These are phyloP conservation scores for Sander lucioperca DNA, from an alignment of 2,113 vertebrate genomes.

Conservation along the genomic window DNA sequence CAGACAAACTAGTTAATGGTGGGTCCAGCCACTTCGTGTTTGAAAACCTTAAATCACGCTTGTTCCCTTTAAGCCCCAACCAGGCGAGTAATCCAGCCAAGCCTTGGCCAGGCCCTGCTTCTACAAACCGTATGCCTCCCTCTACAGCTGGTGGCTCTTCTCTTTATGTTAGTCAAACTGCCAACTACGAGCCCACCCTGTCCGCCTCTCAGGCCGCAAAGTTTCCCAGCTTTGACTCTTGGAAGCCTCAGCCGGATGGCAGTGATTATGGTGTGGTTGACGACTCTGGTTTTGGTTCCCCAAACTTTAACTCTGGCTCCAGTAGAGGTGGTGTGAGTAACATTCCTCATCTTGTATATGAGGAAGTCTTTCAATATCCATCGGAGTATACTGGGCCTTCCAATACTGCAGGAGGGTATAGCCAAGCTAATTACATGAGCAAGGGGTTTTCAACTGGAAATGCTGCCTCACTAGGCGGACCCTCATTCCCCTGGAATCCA, in stretches of 20 bases:
- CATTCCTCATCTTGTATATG: slow-evolving; percentile 1
- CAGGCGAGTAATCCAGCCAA: fast-evolving
- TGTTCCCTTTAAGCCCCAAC: slow-evolving; percentile 15
- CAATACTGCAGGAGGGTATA: neutral
- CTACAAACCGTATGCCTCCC: neutral
- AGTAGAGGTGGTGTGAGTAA: neutral
- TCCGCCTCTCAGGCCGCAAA: neutral
- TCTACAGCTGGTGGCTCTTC: neutral
- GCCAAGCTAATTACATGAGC: neutral
- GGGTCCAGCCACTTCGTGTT: neutral
- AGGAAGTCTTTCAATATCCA: slow-evolving; percentile 32
- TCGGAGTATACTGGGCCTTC: neutral
- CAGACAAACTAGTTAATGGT: neutral
- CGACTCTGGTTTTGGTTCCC: no score
- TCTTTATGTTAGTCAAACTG: neutral
- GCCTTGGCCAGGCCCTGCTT: neutral
- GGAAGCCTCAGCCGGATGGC: neutral
- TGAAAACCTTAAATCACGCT: fast-evolving
- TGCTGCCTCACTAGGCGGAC: no score
- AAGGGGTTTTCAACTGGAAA: neutral
- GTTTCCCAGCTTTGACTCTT: neutral
- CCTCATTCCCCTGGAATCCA: neutral
- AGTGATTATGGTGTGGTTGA: neutral
- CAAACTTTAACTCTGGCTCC: neutral
- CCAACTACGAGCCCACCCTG: neutral